Evolutionary conservation across 2,888 invertebrate species (phyloP), one percentile per base, ranked within the genome.

Genomic region (Xestobium rufovillosum): DNA sequence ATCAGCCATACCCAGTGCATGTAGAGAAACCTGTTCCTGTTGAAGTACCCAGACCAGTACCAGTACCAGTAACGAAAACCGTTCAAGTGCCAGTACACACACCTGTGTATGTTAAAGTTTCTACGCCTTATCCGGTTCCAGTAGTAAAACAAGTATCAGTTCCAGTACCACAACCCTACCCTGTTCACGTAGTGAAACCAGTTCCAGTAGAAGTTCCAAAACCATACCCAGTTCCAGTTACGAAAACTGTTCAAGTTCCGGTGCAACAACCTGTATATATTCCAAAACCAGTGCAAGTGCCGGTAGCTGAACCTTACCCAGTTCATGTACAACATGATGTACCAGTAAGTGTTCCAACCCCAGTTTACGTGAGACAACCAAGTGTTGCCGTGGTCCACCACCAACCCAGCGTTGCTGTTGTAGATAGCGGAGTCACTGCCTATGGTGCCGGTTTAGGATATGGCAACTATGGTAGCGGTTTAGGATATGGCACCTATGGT

Each of bases 1-100:
- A 45, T 29, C 51, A 53, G n/a, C 51, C 49, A 34, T 54, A 49
- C 11, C 40, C 44, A 26, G 48, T 52, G 11, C 39, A 48, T 17
- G 48, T 54, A 11, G 47, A 45, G 19, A 19, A 19, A 19, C 23
- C 23, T n/a, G 53, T 55, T 23, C 52, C 57, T 27, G 47, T 48
- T 4, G 51, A 51, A 40, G 52, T 59, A 28, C 59, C 59, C 10
- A 57, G 49, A 47, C 59, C 61, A 4, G 57, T 59, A 43, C 51
- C 53, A 29, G 55, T 55, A 10, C 44, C 42, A 14, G 42, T 55
- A 23, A 49, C 48, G 14, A 55, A 41, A 36, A 53, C 48, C 16
- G 45, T 54, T 10, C 38, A 43, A 4, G 49, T 51, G 25, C 50
- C 55, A 32, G 53, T 58, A 10, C 53, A 53, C 17, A 55, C 48